phyloP scores from a whole-genome alignment of 1,140 invertebrate genomes.

The Cryptotermes secundus region DNA sequence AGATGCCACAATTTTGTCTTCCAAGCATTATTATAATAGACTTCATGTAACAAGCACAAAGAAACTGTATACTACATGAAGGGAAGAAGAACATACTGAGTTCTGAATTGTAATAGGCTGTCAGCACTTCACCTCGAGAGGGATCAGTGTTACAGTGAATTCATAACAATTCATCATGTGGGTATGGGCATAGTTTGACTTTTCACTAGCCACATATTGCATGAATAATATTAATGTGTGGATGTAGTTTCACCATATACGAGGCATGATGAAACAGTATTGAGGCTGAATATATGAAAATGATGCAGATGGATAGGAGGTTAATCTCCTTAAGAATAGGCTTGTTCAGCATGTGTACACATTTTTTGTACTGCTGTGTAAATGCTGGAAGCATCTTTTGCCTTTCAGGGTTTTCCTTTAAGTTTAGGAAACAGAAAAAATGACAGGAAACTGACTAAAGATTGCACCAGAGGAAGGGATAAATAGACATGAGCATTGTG shows the following conservation, averaged over 20 bases:
- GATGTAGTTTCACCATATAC: neutral
- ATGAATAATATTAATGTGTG: neutral
- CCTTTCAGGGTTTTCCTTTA: too few species aligned
- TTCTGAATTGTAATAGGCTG: neutral
- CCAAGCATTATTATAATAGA: neutral
- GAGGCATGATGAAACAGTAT: too few species aligned
- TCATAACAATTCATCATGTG: neutral
- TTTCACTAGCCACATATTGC: neutral
- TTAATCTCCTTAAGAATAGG: too few species aligned
- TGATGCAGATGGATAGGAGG: too few species aligned
- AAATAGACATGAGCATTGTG: too few species aligned
- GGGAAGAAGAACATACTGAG: neutral
- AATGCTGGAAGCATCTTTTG: too few species aligned
- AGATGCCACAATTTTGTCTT: neutral
- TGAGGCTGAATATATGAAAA: too few species aligned
- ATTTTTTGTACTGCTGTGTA: too few species aligned
- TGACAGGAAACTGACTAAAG: too few species aligned
- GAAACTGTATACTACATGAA: neutral
- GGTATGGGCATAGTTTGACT: neutral
- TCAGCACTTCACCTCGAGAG: neutral
- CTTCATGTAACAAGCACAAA: neutral
- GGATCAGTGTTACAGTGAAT: neutral
- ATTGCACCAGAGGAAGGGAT: too few species aligned
- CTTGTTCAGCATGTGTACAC: too few species aligned
- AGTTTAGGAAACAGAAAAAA: too few species aligned